Percentiles rank a stretch among this genome's conserved stretches.
These are phyloP conservation scores for Odontocolon sp. DNA, from an alignment of 2,888 invertebrate species.

Conservation along the genomic window DNA sequence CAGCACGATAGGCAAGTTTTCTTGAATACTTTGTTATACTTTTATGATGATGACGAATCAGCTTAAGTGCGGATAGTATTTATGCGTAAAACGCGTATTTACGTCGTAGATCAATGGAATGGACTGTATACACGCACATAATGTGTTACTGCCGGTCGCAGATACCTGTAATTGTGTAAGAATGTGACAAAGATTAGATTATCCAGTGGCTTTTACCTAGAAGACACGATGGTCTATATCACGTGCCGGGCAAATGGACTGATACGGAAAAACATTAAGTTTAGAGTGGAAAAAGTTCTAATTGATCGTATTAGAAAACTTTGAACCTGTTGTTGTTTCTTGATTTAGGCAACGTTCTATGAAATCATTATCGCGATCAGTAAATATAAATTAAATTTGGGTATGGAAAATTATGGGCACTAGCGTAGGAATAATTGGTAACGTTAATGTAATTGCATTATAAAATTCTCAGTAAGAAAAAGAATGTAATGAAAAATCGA, in stretches of 20 bases:
- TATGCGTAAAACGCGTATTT: slow-evolving; percentile 17
- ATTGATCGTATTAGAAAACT: no score
- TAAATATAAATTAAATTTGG: no score
- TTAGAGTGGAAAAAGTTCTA: not conserved
- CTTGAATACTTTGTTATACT: slow-evolving; percentile 1
- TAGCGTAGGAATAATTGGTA: no score
- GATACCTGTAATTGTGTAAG: slow-evolving; percentile 39
- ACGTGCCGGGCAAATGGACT: slow-evolving; percentile 26
- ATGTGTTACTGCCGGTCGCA: not conserved
- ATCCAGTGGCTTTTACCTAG: slow-evolving; percentile 33
- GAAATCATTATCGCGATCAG: no score
- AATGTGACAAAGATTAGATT: slow-evolving; percentile 53
- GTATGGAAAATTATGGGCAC: no score
- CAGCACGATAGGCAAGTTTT: slow-evolving; percentile 91
- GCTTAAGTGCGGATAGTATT: not conserved
- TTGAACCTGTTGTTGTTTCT: no score
- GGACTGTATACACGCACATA: not conserved
- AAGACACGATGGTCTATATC: slow-evolving; percentile 32
- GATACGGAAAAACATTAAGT: slow-evolving; percentile 22
- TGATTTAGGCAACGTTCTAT: no score
- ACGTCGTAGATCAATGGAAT: slow-evolving; percentile 9
- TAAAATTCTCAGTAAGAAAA: no score
- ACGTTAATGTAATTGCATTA: no score
- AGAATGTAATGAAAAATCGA: no score
- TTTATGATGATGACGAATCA: not conserved